Percentiles rank a stretch among this genome's conserved stretches.
Conservation (phyloP, 23 tunicate genomes). For the Oikopleura albicans region DNA sequence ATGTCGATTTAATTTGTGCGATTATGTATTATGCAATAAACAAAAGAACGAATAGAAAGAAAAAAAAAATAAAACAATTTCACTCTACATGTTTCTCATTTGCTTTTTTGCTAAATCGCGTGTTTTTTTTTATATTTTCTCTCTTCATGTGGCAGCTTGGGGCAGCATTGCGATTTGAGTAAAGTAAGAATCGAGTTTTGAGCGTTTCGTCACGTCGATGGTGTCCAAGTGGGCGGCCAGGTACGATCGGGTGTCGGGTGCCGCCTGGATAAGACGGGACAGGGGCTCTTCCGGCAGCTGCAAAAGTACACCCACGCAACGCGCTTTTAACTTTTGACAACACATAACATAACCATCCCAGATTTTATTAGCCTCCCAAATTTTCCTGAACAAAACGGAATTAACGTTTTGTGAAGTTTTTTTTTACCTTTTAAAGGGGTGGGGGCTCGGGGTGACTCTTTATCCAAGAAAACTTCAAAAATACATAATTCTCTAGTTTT, state of each 20-base stretch:
- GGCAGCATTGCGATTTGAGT: background rate
- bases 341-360: constrained; percentile 93
- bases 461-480: too few species aligned
- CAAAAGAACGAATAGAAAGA: too few species aligned
- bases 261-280: background rate
- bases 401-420: background rate
- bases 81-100: too few species aligned
- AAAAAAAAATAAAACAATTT: too few species aligned
- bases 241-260: background rate
- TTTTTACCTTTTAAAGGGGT: too few species aligned
- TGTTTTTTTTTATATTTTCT: too few species aligned
- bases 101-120: too few species aligned
- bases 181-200: background rate
- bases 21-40: too few species aligned
- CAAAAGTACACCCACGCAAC: constrained; percentile 6
- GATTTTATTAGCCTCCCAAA: constrained; percentile 67
- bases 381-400: background rate
- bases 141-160: too few species aligned
- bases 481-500: too few species aligned
- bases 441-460: too few species aligned
- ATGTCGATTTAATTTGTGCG: too few species aligned
- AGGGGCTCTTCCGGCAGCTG: constrained; percentile 2
- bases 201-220: background rate
- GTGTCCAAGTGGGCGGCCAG: background rate
- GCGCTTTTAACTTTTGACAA: constrained; percentile 37